Percentiles rank a stretch among this genome's conserved stretches.
Evolutionary conservation across 2,888 invertebrate species (phyloP).

Genomic region (Brachyptera risi): DNA sequence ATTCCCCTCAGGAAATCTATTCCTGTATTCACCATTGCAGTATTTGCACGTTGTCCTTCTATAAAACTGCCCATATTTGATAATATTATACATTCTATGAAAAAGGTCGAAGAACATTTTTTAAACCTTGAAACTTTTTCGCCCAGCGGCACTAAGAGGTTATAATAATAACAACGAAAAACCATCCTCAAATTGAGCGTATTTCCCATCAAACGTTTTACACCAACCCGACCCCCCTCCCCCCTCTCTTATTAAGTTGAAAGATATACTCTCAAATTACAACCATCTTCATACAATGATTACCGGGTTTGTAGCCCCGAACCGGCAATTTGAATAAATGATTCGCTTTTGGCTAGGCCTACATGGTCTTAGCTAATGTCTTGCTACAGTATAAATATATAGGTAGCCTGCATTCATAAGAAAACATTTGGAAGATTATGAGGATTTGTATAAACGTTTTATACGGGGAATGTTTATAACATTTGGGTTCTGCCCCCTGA

Average conservation of each 20-base stretch:
- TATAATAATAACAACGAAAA: neutral
- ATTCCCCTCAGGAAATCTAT: too few relatives aligned
- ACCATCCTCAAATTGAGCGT: neutral
- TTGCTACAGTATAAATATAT: neutral
- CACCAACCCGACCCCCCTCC: neutral
- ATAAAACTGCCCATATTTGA: too few relatives aligned
- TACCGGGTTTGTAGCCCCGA: neutral
- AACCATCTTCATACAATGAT: neutral
- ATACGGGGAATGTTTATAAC: neutral
- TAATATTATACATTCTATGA: too few relatives aligned
- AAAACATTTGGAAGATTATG: conserved; percentile 3
- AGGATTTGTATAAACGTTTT: conserved; percentile 7
- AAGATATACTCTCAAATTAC: neutral
- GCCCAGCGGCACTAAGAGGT: neutral
- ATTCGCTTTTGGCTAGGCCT: conserved; percentile 3
- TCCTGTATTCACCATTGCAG: too few relatives aligned
- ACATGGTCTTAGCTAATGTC: neutral
- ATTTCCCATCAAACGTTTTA: neutral
- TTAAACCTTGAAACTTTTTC: too few relatives aligned
- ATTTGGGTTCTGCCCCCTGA: neutral
- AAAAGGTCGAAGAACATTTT: too few relatives aligned
- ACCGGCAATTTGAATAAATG: conserved; percentile 19
- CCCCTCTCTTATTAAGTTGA: neutral
- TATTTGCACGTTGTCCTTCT: too few relatives aligned
- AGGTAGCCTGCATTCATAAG: neutral